phyloP scores from a whole-genome alignment of 2,113 vertebrate genomes.

The Panurus biarmicus region DNA sequence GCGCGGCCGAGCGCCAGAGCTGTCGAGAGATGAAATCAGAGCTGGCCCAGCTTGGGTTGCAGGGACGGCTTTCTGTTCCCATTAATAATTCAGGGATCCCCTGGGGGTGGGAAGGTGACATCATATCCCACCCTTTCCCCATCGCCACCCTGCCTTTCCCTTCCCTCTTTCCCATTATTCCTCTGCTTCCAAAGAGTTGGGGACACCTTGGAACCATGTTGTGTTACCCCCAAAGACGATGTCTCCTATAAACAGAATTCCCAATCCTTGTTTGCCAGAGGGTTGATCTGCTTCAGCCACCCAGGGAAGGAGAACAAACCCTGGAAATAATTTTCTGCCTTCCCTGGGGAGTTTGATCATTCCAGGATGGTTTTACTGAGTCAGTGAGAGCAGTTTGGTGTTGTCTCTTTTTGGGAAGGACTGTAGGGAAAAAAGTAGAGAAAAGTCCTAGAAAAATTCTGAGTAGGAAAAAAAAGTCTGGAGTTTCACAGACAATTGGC shows the following conservation, averaged over 20 bases:
- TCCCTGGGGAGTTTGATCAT: neutral
- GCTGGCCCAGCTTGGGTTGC: neutral
- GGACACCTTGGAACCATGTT: neutral
- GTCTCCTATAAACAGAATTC: neutral
- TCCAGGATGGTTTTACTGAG: rapidly evolving
- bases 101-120: neutral
- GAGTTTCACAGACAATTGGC: neutral
- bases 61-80: neutral
- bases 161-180: neutral
- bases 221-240: rapidly evolving
- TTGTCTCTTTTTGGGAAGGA: neutral
- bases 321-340: neutral
- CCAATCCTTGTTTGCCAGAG: neutral
- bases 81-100: constrained; percentile 60
- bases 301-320: neutral
- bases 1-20: constrained; percentile 4
- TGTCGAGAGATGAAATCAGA: constrained; percentile 56
- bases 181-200: neutral
- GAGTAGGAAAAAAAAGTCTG: neutral
- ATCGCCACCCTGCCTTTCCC: neutral
- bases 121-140: neutral
- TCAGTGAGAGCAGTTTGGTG: neutral
- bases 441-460: neutral
- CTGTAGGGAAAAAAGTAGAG: neutral
- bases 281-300: neutral